Evolutionary conservation across 2,113 vertebrate species (phyloP).

Genomic region (Colistium nudipinnis): DNA sequence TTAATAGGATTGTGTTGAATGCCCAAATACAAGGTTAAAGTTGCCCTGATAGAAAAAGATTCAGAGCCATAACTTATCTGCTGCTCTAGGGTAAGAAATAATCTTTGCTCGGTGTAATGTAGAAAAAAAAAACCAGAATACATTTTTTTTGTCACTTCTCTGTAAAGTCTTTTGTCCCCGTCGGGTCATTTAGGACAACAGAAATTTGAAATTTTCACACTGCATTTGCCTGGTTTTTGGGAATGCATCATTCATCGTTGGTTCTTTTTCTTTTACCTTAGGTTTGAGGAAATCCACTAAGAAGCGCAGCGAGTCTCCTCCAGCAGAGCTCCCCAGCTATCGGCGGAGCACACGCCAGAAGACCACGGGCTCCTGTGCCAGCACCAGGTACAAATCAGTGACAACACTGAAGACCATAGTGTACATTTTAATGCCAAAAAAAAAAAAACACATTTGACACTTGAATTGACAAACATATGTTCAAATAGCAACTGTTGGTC

Average conservation of each 20-base stretch:
- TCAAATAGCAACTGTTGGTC: too few relatives aligned
- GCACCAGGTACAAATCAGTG: conserved; percentile 88
- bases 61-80: too few relatives aligned
- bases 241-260: background rate
- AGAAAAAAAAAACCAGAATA: too few relatives aligned
- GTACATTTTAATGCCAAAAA: background rate
- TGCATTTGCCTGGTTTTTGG: background rate
- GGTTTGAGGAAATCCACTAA: conserved; percentile 98
- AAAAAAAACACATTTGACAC: background rate
- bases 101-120: too few relatives aligned
- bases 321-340: conserved; percentile 99
- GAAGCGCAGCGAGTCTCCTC: conserved; percentile 99
- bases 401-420: background rate
- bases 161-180: too few relatives aligned
- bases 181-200: too few relatives aligned
- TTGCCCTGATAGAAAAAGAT: too few relatives aligned
- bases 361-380: conserved; percentile 99
- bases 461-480: too few relatives aligned
- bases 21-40: background rate
- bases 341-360: conserved; percentile 99
- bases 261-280: conserved; percentile 50
- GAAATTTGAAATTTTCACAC: too few relatives aligned
- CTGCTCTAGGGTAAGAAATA: too few relatives aligned
- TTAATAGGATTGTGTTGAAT: background rate
- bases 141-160: too few relatives aligned